Conservation (phyloP, 2,888 invertebrate species). For the Oithona nana region DNA sequence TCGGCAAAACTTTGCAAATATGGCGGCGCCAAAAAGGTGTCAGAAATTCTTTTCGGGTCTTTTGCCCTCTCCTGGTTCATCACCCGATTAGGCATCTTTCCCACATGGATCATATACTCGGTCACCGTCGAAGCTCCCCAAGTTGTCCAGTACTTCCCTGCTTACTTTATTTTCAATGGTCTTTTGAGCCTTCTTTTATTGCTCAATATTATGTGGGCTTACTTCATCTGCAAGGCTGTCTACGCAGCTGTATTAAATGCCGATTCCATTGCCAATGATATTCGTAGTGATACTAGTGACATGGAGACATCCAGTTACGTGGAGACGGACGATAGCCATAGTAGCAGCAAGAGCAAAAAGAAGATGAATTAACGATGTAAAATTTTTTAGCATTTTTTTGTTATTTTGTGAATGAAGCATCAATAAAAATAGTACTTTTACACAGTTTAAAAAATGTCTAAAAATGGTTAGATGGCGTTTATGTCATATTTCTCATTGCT, state of each 20-base stretch:
- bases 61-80: conserved; percentile 19
- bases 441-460: too few species aligned
- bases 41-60: conserved; percentile 15
- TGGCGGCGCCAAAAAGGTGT: not conserved
- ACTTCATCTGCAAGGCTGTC: conserved; percentile 16
- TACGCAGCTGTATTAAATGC: not conserved
- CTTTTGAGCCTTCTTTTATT: conserved; percentile 15
- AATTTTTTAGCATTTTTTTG: too few species aligned
- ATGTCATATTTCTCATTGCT: too few species aligned
- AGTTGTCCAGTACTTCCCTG: conserved; percentile 16
- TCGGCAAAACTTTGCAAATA: conserved; percentile 19
- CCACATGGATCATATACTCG: conserved; percentile 17
- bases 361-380: too few species aligned
- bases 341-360: too few species aligned
- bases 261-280: not conserved
- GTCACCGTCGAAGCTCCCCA: conserved; percentile 17
- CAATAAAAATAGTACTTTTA: too few species aligned
- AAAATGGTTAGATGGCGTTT: too few species aligned
- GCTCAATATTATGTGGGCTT: conserved; percentile 18
- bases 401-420: too few species aligned
- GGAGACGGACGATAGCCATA: too few species aligned
- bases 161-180: conserved; percentile 18
- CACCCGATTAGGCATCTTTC: conserved; percentile 16
- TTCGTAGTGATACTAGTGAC: not conserved
- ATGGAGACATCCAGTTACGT: too few species aligned